Evolutionary conservation across 2,797 vertebrate species (phyloP), one percentile per base, ranked within the genome.

Genomic region (Trichosurus vulpecula): DNA sequence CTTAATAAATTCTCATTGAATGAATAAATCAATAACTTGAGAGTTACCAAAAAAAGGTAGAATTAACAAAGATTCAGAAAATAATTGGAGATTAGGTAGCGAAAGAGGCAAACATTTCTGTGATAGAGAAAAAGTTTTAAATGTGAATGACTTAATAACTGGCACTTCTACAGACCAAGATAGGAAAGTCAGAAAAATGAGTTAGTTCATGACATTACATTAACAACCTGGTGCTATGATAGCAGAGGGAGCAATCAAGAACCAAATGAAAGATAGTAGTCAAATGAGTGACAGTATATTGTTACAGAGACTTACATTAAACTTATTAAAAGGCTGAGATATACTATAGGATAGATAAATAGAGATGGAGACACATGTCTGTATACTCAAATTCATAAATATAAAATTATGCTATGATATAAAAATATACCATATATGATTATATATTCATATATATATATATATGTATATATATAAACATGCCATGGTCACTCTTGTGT

Each of bases 211-310:
- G 6, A 6, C 58, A 90, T n/a, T 92, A 35, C 92, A 74, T 66
- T 91, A 11, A 8, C 51, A 93, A 19, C 11, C 91, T 27, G 29
- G 22, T 90, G 55, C 92, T 89, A 58, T 31, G 4, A 25, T 22
- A 87, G 14, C n/a, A 94, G 41, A 92, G 35, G 47, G 56, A 55
- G n/a, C 29, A 57, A 54, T 25, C 9, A 92, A 92, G 93, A 92
- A 90, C n/a, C 92, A 93, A 96, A 93, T 58, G 25, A 92, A 96
- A 96, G n/a, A 56, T 1, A 90, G 25, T 51, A 90, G 1, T 51
- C 31, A 61, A 22, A 54, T 47, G 22, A 56, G 47, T 87, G 29
- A 54, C 27, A 9, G 27, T 56, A 92, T 90, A 52, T 52, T 90
- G 2, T 53, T 93, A n/a, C n/a, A 91, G 11, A 90, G 51, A 54